Percentiles rank a stretch among this genome's conserved stretches.
Conservation (phyloP, 1,140 invertebrate genomes). For the Bombus difficillimus region DNA sequence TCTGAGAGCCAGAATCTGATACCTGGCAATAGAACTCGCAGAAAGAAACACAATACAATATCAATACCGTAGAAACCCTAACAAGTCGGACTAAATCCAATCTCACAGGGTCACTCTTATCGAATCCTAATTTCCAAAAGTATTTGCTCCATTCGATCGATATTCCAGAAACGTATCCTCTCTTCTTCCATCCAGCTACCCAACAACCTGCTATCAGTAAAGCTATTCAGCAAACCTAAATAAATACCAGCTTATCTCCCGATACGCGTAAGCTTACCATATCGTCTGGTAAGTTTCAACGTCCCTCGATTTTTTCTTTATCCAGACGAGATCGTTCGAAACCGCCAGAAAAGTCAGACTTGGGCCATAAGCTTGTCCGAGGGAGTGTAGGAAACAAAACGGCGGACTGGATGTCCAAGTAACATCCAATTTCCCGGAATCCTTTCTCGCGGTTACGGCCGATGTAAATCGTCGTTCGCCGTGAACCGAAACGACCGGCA, state of each 20-base stretch:
- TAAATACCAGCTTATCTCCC: neutral
- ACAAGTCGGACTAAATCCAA: neutral
- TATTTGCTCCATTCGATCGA: neutral
- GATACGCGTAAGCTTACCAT: neutral
- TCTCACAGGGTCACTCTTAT: neutral
- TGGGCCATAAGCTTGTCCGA: neutral
- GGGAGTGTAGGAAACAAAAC: neutral
- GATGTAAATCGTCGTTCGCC: slow-evolving; percentile 30
- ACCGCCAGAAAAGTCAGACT: neutral
- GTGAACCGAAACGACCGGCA: neutral
- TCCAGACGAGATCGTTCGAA: neutral
- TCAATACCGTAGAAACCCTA: neutral
- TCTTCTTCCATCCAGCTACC: neutral
- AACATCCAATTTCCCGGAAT: slow-evolving; percentile 18
- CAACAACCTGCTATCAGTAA: neutral
- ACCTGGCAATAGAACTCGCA: neutral
- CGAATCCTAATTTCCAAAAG: neutral
- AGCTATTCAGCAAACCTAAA: neutral
- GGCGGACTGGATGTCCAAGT: neutral
- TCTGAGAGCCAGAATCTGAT: neutral
- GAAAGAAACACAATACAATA: neutral
- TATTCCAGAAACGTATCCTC: neutral
- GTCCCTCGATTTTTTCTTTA: neutral
- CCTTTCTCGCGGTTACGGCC: slow-evolving; percentile 14
- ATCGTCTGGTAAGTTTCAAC: neutral